Percentiles rank a stretch among this genome's conserved stretches.
Evolutionary conservation across 2,888 invertebrate species (phyloP).

Genomic region (Lasioglossum vierecki): DNA sequence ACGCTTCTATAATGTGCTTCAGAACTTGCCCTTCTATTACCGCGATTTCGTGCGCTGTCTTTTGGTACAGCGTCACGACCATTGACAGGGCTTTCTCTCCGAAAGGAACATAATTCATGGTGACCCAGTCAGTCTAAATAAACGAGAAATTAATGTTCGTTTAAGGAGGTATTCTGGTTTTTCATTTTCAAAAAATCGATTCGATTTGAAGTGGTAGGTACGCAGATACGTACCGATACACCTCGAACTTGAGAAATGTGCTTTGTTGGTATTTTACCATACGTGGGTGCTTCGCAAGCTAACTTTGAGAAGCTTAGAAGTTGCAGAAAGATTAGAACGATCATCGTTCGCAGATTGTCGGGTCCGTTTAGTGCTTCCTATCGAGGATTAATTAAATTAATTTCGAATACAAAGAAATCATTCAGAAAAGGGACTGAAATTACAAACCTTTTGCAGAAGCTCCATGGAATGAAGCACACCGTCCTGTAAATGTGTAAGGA

Average conservation of each 20-base stretch:
- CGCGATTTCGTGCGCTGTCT: slow-evolving; percentile 88
- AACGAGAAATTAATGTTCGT: slow-evolving; percentile 17
- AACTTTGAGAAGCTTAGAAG: slow-evolving; percentile 88
- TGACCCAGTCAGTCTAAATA: slow-evolving; percentile 89
- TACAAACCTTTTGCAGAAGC: slow-evolving; percentile 91
- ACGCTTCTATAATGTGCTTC: slow-evolving; percentile 88
- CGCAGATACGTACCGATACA: slow-evolving; percentile 75
- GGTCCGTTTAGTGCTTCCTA: slow-evolving; percentile 87
- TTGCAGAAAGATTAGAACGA: slow-evolving; percentile 89
- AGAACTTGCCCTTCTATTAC: slow-evolving; percentile 90
- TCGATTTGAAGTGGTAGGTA: not conserved
- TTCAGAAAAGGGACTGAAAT: slow-evolving; percentile 13
- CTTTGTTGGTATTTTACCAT: slow-evolving; percentile 86
- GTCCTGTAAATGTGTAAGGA: slow-evolving; percentile 93
- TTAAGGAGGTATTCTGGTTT: not conserved
- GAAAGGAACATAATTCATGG: slow-evolving; percentile 94
- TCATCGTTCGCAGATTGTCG: slow-evolving; percentile 87
- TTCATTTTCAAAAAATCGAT: not conserved
- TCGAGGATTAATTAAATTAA: slow-evolving; percentile 22
- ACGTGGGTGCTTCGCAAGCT: slow-evolving; percentile 88
- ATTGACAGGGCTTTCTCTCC: slow-evolving; percentile 92
- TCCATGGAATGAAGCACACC: slow-evolving; percentile 94
- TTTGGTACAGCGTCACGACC: slow-evolving; percentile 90
- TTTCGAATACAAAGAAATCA: not conserved
- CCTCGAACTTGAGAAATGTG: slow-evolving; percentile 83